A percentile compares a stretch with the other conserved stretches of the same genome.
Evolutionary conservation across 2,888 invertebrate genomes (phyloP).

Genomic region (Anoncus sp.): DNA sequence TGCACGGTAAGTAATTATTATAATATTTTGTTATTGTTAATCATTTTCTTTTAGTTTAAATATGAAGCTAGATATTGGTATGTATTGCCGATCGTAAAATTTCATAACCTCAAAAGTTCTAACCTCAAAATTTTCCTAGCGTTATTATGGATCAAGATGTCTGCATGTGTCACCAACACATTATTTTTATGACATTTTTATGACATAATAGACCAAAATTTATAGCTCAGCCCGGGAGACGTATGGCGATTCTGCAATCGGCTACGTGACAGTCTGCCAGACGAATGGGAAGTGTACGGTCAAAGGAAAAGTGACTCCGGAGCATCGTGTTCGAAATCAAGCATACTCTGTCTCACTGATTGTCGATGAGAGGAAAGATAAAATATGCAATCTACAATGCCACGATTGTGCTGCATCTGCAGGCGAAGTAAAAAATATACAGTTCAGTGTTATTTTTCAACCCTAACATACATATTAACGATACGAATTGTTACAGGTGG

Average conservation of each 20-base stretch:
- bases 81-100: too few species aligned
- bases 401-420: conserved; percentile 48
- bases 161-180: too few species aligned
- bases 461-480: not conserved
- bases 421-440: conserved; percentile 15
- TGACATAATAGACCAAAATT: not conserved
- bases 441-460: not conserved
- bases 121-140: not conserved
- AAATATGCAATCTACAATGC: conserved; percentile 27
- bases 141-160: too few species aligned
- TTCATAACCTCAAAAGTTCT: conserved; percentile 2
- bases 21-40: conserved; percentile 7
- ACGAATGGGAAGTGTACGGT: conserved; percentile 40
- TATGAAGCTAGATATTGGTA: too few species aligned
- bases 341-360: conserved; percentile 48
- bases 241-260: conserved; percentile 34
- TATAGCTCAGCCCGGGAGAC: conserved; percentile 23
- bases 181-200: too few species aligned
- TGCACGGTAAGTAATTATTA: conserved; percentile 10
- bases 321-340: conserved; percentile 60
- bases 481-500: conserved; percentile 39
- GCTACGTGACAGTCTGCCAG: conserved; percentile 24
- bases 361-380: conserved; percentile 33
- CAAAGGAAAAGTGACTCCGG: conserved; percentile 52
- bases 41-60: not conserved